Conservation (phyloP, 2,888 invertebrate genomes). For the Acleris holmiana region DNA sequence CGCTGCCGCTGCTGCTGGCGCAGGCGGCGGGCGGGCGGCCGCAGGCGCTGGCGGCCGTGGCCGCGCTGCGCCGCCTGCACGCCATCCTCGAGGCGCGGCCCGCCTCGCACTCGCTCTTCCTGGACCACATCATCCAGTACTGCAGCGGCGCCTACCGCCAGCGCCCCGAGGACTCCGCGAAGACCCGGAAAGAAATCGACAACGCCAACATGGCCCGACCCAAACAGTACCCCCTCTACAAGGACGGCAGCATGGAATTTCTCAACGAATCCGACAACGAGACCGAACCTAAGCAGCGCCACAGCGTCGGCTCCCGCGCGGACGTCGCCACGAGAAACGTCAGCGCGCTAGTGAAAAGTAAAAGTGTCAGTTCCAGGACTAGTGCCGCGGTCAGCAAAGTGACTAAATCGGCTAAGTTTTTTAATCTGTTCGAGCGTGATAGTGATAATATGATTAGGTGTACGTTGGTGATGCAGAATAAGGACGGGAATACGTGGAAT, state of each 20-base stretch:
- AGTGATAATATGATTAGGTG: slow-evolving; percentile 90
- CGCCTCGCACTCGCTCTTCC: slow-evolving; percentile 91
- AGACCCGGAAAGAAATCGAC: slow-evolving; percentile 71
- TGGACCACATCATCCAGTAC: slow-evolving; percentile 90
- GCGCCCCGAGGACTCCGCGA: slow-evolving; percentile 61
- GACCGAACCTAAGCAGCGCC: slow-evolving; percentile 69
- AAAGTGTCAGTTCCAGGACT: slow-evolving; percentile 76
- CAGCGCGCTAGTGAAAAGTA: slow-evolving; percentile 75
- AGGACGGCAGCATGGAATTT: slow-evolving; percentile 71
- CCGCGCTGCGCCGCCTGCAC: slow-evolving; percentile 91
- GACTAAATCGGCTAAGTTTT: slow-evolving; percentile 73
- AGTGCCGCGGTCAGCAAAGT: slow-evolving; percentile 73
- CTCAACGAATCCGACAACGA: slow-evolving; percentile 74
- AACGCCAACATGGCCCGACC: slow-evolving; percentile 70
- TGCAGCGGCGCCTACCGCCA: slow-evolving; percentile 72
- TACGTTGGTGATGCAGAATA: slow-evolving; percentile 91
- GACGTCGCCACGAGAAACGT: slow-evolving; percentile 75
- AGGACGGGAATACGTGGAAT: slow-evolving; percentile 94
- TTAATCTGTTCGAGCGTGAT: slow-evolving; percentile 85
- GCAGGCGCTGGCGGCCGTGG: slow-evolving; percentile 92
- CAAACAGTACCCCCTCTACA: slow-evolving; percentile 52
- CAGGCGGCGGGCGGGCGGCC: slow-evolving; percentile 92
- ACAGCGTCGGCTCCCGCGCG: slow-evolving; percentile 75
- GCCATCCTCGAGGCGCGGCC: slow-evolving; percentile 92
- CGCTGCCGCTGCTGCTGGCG: slow-evolving; percentile 92